Evolutionary conservation across 2,797 vertebrate species (phyloP), one percentile per base, ranked within the genome.

Genomic region (Aplochiton taeniatus): DNA sequence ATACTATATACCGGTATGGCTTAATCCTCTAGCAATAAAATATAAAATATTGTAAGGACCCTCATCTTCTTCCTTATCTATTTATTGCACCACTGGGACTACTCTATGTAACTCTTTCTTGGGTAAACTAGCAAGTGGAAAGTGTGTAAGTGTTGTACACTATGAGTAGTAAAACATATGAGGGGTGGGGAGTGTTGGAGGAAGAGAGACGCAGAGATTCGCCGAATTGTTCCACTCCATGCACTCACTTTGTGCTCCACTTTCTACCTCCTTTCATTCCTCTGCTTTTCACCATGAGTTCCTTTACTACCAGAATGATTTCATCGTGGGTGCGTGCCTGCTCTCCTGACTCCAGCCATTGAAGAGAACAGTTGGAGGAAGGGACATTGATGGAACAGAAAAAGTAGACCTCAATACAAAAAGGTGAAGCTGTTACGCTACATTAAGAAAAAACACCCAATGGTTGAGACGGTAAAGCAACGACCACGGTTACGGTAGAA

Each of bases 381-480:
- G n/a, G n/a, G n/a, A n/a, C n/a, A 70, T 63, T 70, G 62, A 63
- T 65, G 73, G 66, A 75, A 82, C 11, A 56, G 47, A 68, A 11
- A 60, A 67, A 53, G 72, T 14, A 69, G 69, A 79, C 70, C 56
- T 66, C 57, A 14, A 42, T 16, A 46, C 53, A 55, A 20, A 51
- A 68, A 77, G 64, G 17, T 31, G 4, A 6, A 16, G 60, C 71
- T 72, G 82, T 57, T 71, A 67, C 83, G 73, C 70, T 68, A 45
- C 45, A 58, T 57, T 74, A 79, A 76, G 78, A 58, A 61, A 63
- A 68, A 63, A 59, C 79, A 52, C 16, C 68, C 41, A 75, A 73
- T 63, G 46, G 49, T 9, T 11, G 70, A 65, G 68, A 43, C 18
- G 9, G 57, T n/a, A n/a, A 56, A 58, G 11, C 5, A n/a, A 1